phyloP scores from a whole-genome alignment of 2,113 vertebrate species.

The Nannospalax galili region DNA sequence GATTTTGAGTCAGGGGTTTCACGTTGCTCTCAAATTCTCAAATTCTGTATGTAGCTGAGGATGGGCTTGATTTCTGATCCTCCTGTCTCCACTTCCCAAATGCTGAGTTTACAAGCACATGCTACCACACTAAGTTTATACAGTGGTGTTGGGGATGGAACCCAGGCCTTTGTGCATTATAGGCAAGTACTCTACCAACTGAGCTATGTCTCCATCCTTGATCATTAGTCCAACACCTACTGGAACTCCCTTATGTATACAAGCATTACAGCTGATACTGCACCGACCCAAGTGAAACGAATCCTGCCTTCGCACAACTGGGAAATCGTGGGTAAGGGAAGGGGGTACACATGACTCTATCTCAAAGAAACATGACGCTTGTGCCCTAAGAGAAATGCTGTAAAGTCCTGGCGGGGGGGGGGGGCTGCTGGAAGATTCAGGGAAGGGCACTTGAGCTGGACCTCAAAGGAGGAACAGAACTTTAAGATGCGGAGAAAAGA shows the following conservation, averaged over 20 bases:
- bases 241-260: accelerated
- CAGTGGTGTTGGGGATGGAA: background rate
- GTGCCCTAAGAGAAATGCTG: background rate
- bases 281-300: background rate
- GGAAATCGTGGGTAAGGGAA: background rate
- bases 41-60: no score
- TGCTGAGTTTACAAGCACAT: background rate
- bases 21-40: no score
- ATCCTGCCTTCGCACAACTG: background rate
- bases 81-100: background rate
- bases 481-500: background rate
- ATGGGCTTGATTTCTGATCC: no score
- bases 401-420: no score
- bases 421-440: no score
- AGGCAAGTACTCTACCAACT: background rate
- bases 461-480: no score
- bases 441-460: background rate
- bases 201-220: background rate
- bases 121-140: background rate
- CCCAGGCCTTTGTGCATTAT: background rate
- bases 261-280: background rate
- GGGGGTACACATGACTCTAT: background rate
- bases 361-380: background rate
- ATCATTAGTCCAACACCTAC: background rate
- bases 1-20: background rate